phyloP scores from a whole-genome alignment of 1,140 invertebrate species.

The Hesperophylax magnus region DNA sequence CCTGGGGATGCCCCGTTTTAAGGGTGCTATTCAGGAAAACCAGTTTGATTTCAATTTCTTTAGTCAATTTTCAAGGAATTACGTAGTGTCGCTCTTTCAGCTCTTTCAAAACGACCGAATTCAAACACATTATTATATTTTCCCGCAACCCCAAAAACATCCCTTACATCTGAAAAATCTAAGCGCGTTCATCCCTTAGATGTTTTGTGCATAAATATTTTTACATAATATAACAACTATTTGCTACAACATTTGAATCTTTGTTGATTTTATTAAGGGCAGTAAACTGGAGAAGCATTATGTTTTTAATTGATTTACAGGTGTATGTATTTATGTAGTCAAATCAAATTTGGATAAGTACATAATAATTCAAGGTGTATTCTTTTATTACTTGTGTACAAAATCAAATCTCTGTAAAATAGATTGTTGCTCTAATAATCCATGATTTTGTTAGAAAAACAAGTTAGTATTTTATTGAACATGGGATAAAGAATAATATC shows the following conservation, averaged over 20 bases:
- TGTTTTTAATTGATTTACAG: background rate
- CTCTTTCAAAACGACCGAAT: slow-evolving; percentile 10
- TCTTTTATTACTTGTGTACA: too few relatives aligned
- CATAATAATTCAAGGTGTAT: too few relatives aligned
- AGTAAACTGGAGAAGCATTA: background rate
- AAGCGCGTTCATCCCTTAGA: background rate
- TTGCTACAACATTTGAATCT: background rate
- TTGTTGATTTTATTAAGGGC: background rate
- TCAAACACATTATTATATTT: slow-evolving; percentile 11
- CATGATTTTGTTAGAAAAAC: too few relatives aligned
- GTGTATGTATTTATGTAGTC: background rate
- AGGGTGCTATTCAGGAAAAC: background rate
- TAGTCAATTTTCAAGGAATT: background rate
- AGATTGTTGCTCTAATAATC: background rate
- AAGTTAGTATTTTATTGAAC: too few relatives aligned
- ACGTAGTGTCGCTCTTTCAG: background rate
- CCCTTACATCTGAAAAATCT: slow-evolving; percentile 12
- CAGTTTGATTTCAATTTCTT: slow-evolving; percentile 29
- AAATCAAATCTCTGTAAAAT: background rate
- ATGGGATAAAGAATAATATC: too few relatives aligned
- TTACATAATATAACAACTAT: background rate
- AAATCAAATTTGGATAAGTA: background rate
- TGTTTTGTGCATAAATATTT: background rate
- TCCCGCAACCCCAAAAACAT: background rate
- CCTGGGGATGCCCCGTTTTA: background rate